A percentile compares a stretch with the other conserved stretches of the same genome.
Conservation (phyloP, 2,797 vertebrate genomes). For the Anguilla marmorata region DNA sequence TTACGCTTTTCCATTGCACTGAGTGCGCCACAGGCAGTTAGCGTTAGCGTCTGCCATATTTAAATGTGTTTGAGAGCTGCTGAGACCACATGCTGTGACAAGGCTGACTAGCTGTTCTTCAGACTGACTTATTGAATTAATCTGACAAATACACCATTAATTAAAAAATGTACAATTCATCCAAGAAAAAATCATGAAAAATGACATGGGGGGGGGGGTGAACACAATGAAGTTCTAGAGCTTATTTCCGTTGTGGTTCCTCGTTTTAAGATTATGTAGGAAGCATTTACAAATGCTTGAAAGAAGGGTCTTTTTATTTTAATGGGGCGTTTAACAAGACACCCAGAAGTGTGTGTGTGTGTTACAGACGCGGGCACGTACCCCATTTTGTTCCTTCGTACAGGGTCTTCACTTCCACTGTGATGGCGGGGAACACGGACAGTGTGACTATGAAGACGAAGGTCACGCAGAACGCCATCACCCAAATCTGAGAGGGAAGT, state of each 20-base stretch:
- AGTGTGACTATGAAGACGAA: conserved; percentile 84
- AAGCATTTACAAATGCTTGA: background rate
- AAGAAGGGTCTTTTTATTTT: background rate
- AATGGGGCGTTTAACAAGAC: background rate
- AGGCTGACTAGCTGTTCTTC: background rate
- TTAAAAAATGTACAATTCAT: no score
- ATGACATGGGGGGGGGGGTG: no score
- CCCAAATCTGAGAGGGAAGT: conserved; percentile 73
- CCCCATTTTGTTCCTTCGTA: conserved; percentile 71
- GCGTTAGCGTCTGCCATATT: background rate
- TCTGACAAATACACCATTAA: no score
- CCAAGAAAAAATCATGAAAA: no score
- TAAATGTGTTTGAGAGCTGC: background rate
- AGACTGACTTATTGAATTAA: no score
- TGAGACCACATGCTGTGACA: background rate
- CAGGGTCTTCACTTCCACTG: conserved; percentile 72
- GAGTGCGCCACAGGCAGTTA: background rate
- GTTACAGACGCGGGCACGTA: conserved; percentile 51
- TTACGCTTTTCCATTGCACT: background rate
- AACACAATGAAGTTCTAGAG: no score
- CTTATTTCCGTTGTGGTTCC: no score
- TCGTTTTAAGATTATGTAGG: background rate
- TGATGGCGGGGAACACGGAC: conserved; percentile 84
- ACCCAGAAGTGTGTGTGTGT: background rate
- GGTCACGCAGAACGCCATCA: conserved; percentile 83